phyloP scores from a whole-genome alignment of 2,888 invertebrate genomes.

The Yponomeuta plumbellus region DNA sequence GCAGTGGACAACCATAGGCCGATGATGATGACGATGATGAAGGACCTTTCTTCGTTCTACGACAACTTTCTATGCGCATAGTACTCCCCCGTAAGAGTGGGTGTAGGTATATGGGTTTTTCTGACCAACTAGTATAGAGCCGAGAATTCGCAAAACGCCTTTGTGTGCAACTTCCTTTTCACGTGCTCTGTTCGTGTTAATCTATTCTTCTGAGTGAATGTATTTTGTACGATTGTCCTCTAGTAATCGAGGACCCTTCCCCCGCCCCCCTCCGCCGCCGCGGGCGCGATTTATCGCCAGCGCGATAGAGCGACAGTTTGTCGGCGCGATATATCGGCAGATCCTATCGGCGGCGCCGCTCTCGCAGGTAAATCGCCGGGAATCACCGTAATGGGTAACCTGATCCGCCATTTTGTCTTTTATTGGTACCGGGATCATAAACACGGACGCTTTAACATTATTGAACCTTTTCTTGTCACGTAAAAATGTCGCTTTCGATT shows the following conservation, averaged over 20 bases:
- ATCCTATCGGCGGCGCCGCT: background rate
- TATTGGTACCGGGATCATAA: background rate
- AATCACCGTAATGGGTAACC: background rate
- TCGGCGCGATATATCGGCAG: background rate
- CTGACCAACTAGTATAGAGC: no score
- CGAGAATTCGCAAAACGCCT: no score
- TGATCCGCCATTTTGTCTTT: background rate
- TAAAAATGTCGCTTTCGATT: background rate
- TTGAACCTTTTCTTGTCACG: background rate
- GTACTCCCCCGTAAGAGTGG: no score
- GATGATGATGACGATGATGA: no score
- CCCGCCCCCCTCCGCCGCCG: background rate
- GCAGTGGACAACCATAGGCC: no score
- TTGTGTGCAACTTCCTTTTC: background rate
- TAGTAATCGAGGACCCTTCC: background rate
- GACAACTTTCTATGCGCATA: no score
- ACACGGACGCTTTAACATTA: background rate
- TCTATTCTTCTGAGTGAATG: background rate
- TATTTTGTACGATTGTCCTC: background rate
- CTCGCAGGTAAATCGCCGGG: background rate
- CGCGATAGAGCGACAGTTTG: background rate
- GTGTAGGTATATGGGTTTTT: no score
- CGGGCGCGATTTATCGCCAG: background rate
- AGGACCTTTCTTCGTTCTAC: no score
- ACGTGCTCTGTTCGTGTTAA: background rate